Conservation (phyloP, 2,113 vertebrate species). For the Rhodinocichla rosea region DNA sequence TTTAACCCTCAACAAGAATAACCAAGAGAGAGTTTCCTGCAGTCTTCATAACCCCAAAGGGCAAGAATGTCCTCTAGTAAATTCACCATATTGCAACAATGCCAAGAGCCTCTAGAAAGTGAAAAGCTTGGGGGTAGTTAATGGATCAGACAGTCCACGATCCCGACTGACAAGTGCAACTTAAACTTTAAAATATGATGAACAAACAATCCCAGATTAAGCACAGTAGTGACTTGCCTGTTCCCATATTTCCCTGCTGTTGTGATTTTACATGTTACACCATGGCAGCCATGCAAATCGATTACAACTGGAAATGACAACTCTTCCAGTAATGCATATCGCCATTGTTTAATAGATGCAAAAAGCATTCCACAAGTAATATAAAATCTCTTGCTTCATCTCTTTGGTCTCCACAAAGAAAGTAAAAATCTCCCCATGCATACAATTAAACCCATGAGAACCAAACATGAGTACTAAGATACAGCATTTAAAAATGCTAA, state of each 20-base stretch:
- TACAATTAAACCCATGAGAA: conserved; percentile 15
- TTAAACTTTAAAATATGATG: conserved; percentile 53
- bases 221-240: background rate
- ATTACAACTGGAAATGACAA: conserved; percentile 65
- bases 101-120: background rate
- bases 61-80: background rate
- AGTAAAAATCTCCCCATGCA: background rate
- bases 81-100: background rate
- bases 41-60: background rate
- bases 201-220: conserved; percentile 42
- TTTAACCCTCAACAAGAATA: background rate
- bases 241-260: conserved; percentile 54
- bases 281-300: conserved; percentile 65
- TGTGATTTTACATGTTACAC: conserved; percentile 50
- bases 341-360: conserved; percentile 50
- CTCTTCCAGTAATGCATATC: conserved; percentile 56
- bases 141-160: conserved; percentile 23
- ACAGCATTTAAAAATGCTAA: background rate
- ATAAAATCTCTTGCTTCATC: conserved; percentile 43
- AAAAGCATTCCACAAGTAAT: conserved; percentile 55
- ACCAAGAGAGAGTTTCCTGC: background rate
- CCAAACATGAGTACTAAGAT: background rate
- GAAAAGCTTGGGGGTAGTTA: background rate
- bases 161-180: conserved; percentile 34
- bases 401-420: background rate